A percentile compares a stretch with the other conserved stretches of the same genome.
Evolutionary conservation across 2,113 vertebrate genomes (phyloP).

Genomic region (Empidonax alnorum): DNA sequence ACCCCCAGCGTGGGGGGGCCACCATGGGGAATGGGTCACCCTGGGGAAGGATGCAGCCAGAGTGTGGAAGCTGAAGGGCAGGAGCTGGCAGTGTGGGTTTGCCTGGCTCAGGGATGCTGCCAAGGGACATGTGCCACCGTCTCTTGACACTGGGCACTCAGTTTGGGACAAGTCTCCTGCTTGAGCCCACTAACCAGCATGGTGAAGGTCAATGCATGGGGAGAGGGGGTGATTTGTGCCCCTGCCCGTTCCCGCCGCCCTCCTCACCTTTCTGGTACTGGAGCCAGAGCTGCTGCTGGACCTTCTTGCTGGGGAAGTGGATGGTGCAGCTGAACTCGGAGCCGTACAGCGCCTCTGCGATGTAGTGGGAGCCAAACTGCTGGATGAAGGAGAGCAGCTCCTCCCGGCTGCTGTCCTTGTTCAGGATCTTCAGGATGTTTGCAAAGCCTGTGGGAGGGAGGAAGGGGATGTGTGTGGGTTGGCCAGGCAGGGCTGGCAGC

Average conservation of each 20-base stretch:
- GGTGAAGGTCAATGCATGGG: background rate
- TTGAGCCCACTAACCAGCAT: fast-evolving
- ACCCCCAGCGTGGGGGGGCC: fast-evolving
- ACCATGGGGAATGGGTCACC: background rate
- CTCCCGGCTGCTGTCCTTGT: slow-evolving; percentile 89
- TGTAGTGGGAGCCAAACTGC: slow-evolving; percentile 93
- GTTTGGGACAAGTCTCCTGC: background rate
- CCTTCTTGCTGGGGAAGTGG: slow-evolving; percentile 97
- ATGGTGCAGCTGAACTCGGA: slow-evolving; percentile 96
- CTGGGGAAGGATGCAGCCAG: background rate
- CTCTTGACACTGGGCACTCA: background rate
- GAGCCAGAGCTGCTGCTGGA: slow-evolving; percentile 98
- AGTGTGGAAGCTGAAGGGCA: background rate
- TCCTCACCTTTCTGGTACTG: slow-evolving; percentile 99
- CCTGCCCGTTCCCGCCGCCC: fast-evolving
- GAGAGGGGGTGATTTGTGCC: background rate
- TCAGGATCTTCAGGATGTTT: slow-evolving; percentile 93
- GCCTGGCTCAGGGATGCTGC: background rate
- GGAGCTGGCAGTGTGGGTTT: background rate
- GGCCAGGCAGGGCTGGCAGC: background rate
- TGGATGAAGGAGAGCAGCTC: slow-evolving; percentile 92
- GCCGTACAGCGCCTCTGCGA: slow-evolving; percentile 92
- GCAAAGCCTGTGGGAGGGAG: slow-evolving; percentile 82
- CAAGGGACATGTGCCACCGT: fast-evolving
- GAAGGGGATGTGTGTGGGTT: background rate